phyloP scores from a whole-genome alignment of 2,797 vertebrate genomes.

The Cossypha polioptera region DNA sequence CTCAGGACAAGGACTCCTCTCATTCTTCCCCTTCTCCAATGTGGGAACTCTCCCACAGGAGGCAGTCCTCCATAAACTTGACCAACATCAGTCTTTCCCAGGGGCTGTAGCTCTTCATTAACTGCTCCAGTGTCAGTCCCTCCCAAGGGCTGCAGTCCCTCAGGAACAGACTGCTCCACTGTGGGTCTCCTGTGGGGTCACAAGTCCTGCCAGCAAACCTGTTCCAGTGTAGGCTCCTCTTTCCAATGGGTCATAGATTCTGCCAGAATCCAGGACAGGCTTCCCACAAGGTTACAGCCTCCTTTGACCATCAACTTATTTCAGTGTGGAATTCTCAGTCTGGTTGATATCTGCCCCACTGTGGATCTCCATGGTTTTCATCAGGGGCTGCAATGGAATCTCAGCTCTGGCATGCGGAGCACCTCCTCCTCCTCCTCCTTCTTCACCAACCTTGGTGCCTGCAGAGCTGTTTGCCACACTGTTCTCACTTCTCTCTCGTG shows the following conservation, averaged over 20 bases:
- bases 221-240: neutral
- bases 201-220: neutral
- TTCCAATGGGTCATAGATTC: neutral
- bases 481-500: neutral
- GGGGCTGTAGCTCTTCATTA: neutral
- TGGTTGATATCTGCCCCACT: neutral
- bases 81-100: rapidly evolving
- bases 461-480: neutral
- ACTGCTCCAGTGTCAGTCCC: neutral
- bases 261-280: neutral
- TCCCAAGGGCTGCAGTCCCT: neutral
- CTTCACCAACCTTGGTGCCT: neutral
- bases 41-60: neutral
- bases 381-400: neutral
- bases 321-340: neutral
- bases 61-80: neutral
- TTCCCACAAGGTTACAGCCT: neutral
- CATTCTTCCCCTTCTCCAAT: neutral
- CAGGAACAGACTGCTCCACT: neutral
- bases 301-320: neutral
- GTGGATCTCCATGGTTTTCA: too few relatives aligned
- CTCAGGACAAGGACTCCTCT: neutral
- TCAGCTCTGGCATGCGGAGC: neutral
- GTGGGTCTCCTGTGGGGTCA: too few relatives aligned
- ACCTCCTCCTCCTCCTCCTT: neutral